Base-by-base conservation (phyloP, 2,888 invertebrate genomes). In the Ophonus ardosiacus region DNA sequence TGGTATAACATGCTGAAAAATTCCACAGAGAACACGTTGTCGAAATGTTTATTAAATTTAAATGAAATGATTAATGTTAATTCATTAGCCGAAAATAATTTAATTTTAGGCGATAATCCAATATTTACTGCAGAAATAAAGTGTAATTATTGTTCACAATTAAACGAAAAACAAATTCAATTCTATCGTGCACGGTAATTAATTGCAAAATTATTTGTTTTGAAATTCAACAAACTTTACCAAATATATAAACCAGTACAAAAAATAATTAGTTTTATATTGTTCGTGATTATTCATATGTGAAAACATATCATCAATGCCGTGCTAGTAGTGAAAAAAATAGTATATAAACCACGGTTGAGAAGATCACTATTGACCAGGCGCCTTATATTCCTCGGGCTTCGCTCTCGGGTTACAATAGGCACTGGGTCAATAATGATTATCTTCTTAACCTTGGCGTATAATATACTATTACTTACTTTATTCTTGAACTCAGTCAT, bases 161-260 rank as follows among this genome's bases (percentile, higher is more conserved):
- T 63, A 63, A 63, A 13, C 24, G 21, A 8, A 63, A 51, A 63
- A 63, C 24, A 63, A 63, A 63, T 8, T 18, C n/a, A 71, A 71
- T 15, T 71, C 38, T 71, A 71, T 15, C 18, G 38, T 31, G 10
- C 15, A n/a, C n/a, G 71, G 5, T 71, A 43, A 43, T 43, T 17
- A 38, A 71, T 68, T 68, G 31, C 40, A 38, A 68, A 43, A 71
- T 18, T 71, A 71, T 38, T 71, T 71, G 8, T 18, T 61, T 61
- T 61, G 8, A 18, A 18, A 61, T 61, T 61, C 17, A 61, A 61
- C 17, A 61, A 61, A 61, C 15, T 61, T 10, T 61, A 61, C 3
- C 61, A 61, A 61, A 10, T n/a, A 61, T 7, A 61, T 17, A n/a
- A 17, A 61, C 17, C 15, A 8, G 10, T 15, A 57, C 57, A 5